Base-by-base conservation (phyloP, 2,888 invertebrate species). In the Heteromurus nitidus region DNA sequence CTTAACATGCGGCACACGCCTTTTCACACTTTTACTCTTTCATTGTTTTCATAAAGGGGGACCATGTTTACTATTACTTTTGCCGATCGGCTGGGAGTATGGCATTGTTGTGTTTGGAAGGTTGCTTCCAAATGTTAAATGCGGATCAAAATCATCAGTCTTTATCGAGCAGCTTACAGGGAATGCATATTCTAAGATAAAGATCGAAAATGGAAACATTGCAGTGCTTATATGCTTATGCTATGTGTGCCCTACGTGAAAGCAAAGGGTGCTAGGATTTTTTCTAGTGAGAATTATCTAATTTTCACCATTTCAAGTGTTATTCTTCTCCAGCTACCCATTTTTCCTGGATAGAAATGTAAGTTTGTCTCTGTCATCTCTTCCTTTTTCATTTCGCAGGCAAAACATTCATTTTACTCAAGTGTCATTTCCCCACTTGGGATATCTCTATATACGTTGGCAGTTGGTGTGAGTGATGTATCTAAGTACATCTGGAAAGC, bases 221-320 rank as follows among this genome's bases (percentile, higher is more conserved):
- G 24, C 24, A 26, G 55, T 55, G 69, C 53, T 53, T 69, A 55
- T 69, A 53, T 30, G 30, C 50, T 22, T 31, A 11, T 36, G 20
- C 58, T 72, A n/a, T n/a, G n/a, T n/a, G n/a, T n/a, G n/a, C 47
- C 31, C 55, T 30, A 58, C 44, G 0, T 53, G 44, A 18, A 16
- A 60, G 22, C 3, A 50, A 50, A n/a, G 30, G 24, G 47, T 58
- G 58, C 53, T 55, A 24, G 83, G 82, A 76, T 70, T 80, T 82
- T 67, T 65, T 26, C 18, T 24, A 60, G 64, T 69, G 24, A 20
- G 82, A 80, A 82, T 85, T 85, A 85, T 85, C 81, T 82, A 83
- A 85, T 85, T 85, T 84, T 64, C 82, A 36, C 67, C 44, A 70
- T 69, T 74, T 84, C 81, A 82, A 85, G 85, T 85, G 85, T 85